Base-by-base conservation (phyloP, 1,140 invertebrate genomes). In the Argopecten irradians region DNA sequence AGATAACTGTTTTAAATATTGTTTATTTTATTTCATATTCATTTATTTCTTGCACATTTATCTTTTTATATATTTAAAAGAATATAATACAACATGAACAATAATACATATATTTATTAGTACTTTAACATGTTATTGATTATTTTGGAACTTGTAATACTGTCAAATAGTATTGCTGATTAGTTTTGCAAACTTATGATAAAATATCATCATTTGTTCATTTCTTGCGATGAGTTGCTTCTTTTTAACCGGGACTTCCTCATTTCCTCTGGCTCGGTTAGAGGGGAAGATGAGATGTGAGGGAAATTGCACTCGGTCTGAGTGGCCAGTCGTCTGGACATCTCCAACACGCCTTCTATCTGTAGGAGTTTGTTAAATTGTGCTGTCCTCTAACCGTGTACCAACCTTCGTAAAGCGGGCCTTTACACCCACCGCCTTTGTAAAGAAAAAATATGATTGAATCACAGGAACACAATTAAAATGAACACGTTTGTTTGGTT, bases 361-460 rank as follows among this genome's bases (percentile, higher is more conserved):
- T 94, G 90, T 22, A 95, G 43, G 22, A 95, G 91, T 82, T 94
- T 92, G 89, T 95, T 95, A 16, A 94, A 88, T 89, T 94, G 94
- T 28, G 89, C 89, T 11, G 93, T 88, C 85, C 94, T 90, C 89
- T 95, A 94, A 1, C 94, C 94, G 46, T 94, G 93, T 86, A 92
- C 95, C 95, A 19, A 94, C 14, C 88, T 94, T 94, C 3, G 95
- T 43, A 86, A 95, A 95, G 85, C 91, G 92, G 1, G 93, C 94
- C 87, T 91, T 91, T 39, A 94, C 82, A 22, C 93, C 95, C 84
- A 95, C 94, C 89, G 95, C 94, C 94, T 95, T 89, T 5, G 14
- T 71, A 28, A 71, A 28, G 28, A 28, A 11, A n/a, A 71, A 71
- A n/a, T 55, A n/a, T 19, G 22, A 11, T 19, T 19, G n/a, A n/a